Evolutionary conservation across 2,113 vertebrate species (phyloP), one percentile per base, ranked within the genome.

Genomic region (Mus spicilegus): DNA sequence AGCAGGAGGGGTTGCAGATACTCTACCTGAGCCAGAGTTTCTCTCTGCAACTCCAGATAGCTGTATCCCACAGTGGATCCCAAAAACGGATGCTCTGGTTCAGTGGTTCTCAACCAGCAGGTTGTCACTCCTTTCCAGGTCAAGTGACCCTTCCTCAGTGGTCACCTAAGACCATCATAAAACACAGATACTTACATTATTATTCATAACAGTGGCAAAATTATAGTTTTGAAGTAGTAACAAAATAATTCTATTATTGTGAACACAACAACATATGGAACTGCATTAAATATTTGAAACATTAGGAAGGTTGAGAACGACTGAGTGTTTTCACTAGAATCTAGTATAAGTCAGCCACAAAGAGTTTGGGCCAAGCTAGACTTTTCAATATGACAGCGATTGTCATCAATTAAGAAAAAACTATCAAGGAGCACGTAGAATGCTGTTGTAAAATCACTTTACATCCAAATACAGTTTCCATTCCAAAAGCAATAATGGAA

Each of bases 1-100:
- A 80, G 17, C 1, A 84, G 33, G 17, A 76, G 19, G 24, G 22
- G 56, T 20, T 12, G 28, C 20, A 92, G 13, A 42, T n/a, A 49
- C 65, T 86, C 36, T 86, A 88, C 49, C 76, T 49, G 46, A 94
- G 11, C 39, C 1, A 92, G 67, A 24, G 39, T 78, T 97, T 93
- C 69, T 90, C 39, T 69, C 77, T 56, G 33, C 33, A 80, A 36
- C 89, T 17, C 61, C 20, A 90, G 12, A 85, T 16, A 9, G 39
- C 28, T 67, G 10, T 36, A 42, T 63, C 13, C 28, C 17, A 51
- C 24, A 69, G 16, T 4, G 0, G 63, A 13, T 78, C 6, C 81
- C 69, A 5, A 69, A 28, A 28, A 82, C 90, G 2, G 28, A 72
- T 30, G 28, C 2, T 42, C 5, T n/a, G 9, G n/a, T n/a, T 19